These are phyloP conservation scores for Acyrthosiphon pisum DNA, from an alignment of 1,140 invertebrate species.

Conservation along the genomic window DNA sequence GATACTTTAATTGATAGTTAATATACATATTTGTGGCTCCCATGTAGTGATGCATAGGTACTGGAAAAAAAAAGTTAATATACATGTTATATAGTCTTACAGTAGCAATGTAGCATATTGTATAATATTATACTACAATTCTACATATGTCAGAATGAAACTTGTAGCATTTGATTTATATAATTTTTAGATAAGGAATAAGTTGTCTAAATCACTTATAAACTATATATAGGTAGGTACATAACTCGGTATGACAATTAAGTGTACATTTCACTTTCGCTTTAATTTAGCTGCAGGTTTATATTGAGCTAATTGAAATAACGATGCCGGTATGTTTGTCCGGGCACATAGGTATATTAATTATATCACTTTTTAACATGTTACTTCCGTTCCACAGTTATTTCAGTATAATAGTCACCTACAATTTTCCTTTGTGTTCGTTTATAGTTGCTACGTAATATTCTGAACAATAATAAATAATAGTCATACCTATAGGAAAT, in stretches of 20 bases:
- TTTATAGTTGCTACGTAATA: neutral
- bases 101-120: neutral
- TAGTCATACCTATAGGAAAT: neutral
- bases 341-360: constrained; percentile 13
- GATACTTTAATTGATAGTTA: neutral
- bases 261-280: constrained; percentile 26
- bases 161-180: neutral
- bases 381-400: constrained; percentile 7
- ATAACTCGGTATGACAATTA: neutral
- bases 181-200: neutral
- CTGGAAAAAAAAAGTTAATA: too few relatives aligned
- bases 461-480: neutral
- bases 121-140: neutral
- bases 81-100: neutral
- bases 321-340: constrained; percentile 7
- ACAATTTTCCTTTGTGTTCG: neutral
- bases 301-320: constrained; percentile 43
- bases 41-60: too few relatives aligned
- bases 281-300: constrained; percentile 20
- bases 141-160: neutral
- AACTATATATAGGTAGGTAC: neutral
- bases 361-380: constrained; percentile 27
- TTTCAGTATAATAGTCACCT: constrained; percentile 10
- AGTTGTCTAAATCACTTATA: neutral
- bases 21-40: neutral